Evolutionary conservation across 1,140 invertebrate genomes (phyloP), one percentile per base, ranked within the genome.

Genomic region (Lutraria rhynchaena): DNA sequence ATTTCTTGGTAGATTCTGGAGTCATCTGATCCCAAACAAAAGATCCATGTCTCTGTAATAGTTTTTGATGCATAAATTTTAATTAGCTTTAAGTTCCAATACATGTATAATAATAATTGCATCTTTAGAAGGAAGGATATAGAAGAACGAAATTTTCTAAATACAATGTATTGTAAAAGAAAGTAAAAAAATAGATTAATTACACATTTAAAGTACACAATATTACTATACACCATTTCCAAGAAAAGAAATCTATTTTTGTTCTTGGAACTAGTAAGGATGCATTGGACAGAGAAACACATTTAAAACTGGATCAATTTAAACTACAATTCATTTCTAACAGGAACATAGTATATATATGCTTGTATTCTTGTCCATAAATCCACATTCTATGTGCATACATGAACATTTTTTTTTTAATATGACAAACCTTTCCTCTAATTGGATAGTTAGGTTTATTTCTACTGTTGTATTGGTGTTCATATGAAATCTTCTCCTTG

Each of bases 391-490:
- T n/a, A n/a, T n/a, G n/a, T n/a, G n/a, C n/a, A n/a, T n/a, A n/a
- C n/a, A n/a, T n/a, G n/a, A n/a, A n/a, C n/a, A n/a, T n/a, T n/a
- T n/a, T n/a, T n/a, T n/a, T n/a, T n/a, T n/a, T 15, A 41, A 41
- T 41, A 41, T 41, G 37, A 41, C 37, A 7, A 85, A 91, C 91
- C 86, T 89, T 91, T 65, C 85, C 86, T 80, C 90, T 88, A 1
- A 88, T 87, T 58, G 91, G 90, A 87, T 92, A 92, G 63, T 90
- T 90, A 24, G 87, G 86, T 77, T 89, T 84, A 31, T 41, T 61
- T 63, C 91, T 76, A 78, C 86, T 85, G 74, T 92, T 87, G 60
- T 92, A 91, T 57, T 88, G 84, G 83, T 92, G 91, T 83, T 92
- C 90, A 84, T 86, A 92, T 15, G 91, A 92, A 24, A 91, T 81